Conservation (phyloP, 2,888 invertebrate species). For the Helleia helle region DNA sequence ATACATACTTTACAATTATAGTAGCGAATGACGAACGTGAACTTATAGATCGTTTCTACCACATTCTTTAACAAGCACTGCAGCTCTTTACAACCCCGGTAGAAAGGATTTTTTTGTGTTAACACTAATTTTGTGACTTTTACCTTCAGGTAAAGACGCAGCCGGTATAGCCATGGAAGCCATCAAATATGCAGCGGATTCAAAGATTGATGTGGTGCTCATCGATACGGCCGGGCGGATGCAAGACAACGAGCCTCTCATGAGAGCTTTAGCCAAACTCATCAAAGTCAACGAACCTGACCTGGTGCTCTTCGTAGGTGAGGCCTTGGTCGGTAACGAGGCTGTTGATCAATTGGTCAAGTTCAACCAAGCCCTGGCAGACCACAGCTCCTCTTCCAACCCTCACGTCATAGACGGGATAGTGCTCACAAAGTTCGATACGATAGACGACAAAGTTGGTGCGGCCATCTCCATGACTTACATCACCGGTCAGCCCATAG, state of each 20-base stretch:
- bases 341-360: constrained; percentile 99
- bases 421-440: constrained; percentile 99
- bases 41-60: too few species aligned
- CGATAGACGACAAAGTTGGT: constrained; percentile 99
- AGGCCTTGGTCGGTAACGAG: constrained; percentile 99
- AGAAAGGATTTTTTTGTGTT: too few species aligned
- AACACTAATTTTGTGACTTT: not conserved
- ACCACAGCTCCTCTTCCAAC: constrained; percentile 83
- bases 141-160: constrained; percentile 88
- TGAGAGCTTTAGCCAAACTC: constrained; percentile 97
- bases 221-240: constrained; percentile 99
- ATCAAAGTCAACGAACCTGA: constrained; percentile 98
- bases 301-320: constrained; percentile 98
- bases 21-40: too few species aligned
- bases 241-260: constrained; percentile 99
- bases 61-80: too few species aligned
- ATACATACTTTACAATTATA: too few species aligned
- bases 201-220: constrained; percentile 91
- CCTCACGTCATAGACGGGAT: constrained; percentile 98
- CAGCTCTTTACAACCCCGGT: too few species aligned
- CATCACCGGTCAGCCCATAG: constrained; percentile 99
- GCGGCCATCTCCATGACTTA: constrained; percentile 99
- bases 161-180: constrained; percentile 99
- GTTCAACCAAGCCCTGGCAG: constrained; percentile 98
- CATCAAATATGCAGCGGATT: constrained; percentile 89